phyloP scores from a whole-genome alignment of 2,888 invertebrate genomes.

The Hydroisotoma schaefferi region DNA sequence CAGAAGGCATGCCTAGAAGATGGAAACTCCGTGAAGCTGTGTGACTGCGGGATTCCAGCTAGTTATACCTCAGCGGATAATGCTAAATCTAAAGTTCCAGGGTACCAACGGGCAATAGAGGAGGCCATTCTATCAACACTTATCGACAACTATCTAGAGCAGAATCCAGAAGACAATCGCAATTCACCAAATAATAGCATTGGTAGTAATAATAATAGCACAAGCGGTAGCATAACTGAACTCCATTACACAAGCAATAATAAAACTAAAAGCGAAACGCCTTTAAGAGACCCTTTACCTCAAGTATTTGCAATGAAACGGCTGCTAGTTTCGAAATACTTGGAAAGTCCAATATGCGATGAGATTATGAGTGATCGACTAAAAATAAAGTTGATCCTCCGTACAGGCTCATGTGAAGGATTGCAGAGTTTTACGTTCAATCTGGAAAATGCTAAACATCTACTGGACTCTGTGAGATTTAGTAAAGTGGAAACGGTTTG shows the following conservation, averaged over 20 bases:
- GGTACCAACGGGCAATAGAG: slow-evolving; percentile 36
- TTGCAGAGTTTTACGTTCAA: slow-evolving; percentile 28
- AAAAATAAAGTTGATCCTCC: slow-evolving; percentile 29
- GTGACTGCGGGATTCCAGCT: slow-evolving; percentile 39
- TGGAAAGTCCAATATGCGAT: slow-evolving; percentile 18
- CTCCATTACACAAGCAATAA: background rate
- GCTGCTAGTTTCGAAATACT: slow-evolving; percentile 31
- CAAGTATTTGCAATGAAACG: slow-evolving; percentile 42
- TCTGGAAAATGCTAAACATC: slow-evolving; percentile 17
- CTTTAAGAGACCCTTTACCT: slow-evolving; percentile 1
- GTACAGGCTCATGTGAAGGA: slow-evolving; percentile 31
- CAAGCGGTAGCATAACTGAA: too few relatives aligned
- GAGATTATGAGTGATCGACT: slow-evolving; percentile 23
- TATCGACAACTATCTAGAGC: slow-evolving; percentile 28
- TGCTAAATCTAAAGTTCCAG: slow-evolving; percentile 16
- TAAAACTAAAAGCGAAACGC: background rate
- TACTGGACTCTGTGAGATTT: slow-evolving; percentile 18
- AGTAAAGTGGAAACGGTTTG: background rate
- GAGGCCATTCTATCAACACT: slow-evolving; percentile 35
- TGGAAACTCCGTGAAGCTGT: slow-evolving; percentile 31
- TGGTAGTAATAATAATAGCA: too few relatives aligned
- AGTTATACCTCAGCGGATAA: slow-evolving; percentile 28
- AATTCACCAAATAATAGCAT: background rate
- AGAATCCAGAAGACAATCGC: slow-evolving; percentile 6
- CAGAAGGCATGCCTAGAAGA: slow-evolving; percentile 38